A percentile compares a stretch with the other conserved stretches of the same genome.
phyloP scores from a whole-genome alignment of 1,140 invertebrate species.

The Drosophila willistoni region DNA sequence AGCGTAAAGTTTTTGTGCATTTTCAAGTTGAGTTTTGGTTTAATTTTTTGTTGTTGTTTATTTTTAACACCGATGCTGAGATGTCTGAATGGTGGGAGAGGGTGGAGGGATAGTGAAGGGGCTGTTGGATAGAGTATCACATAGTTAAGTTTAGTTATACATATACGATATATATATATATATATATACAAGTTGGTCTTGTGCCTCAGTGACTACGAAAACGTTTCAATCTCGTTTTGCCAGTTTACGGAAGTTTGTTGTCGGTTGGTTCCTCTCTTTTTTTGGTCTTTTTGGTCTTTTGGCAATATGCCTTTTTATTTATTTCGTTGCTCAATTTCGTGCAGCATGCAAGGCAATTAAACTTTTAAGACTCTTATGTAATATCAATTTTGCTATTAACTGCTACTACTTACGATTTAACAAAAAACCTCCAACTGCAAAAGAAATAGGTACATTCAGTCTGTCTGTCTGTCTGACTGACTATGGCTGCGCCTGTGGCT shows the following conservation, averaged over 20 bases:
- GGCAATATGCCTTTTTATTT: slow-evolving; percentile 20
- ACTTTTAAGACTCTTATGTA: slow-evolving; percentile 6
- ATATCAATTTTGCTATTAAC: slow-evolving; percentile 14
- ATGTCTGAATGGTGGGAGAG: neutral
- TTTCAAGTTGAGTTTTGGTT: slow-evolving; percentile 32
- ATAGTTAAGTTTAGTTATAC: neutral
- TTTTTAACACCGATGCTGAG: slow-evolving; percentile 42
- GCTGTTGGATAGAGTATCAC: neutral
- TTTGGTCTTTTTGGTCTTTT: slow-evolving; percentile 1
- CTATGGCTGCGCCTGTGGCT: neutral
- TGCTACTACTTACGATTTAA: slow-evolving; percentile 6
- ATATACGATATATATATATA: neutral
- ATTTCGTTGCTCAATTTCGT: slow-evolving; percentile 14
- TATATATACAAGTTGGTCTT: slow-evolving; percentile 49
- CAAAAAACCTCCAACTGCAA: neutral
- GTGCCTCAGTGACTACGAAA: slow-evolving; percentile 77
- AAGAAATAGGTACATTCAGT: slow-evolving; percentile 5
- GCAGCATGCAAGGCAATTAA: slow-evolving; percentile 16
- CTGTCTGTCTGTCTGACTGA: neutral
- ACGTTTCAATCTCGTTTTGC: slow-evolving; percentile 69
- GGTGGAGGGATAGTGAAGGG: neutral
- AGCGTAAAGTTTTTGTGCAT: slow-evolving; percentile 52
- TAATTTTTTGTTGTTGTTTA: slow-evolving; percentile 11
- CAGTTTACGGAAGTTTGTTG: slow-evolving; percentile 18
- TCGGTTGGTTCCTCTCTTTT: no score